A percentile compares a stretch with the other conserved stretches of the same genome.
Evolutionary conservation across 2,113 vertebrate species (phyloP).

Genomic region (Scomber colias): DNA sequence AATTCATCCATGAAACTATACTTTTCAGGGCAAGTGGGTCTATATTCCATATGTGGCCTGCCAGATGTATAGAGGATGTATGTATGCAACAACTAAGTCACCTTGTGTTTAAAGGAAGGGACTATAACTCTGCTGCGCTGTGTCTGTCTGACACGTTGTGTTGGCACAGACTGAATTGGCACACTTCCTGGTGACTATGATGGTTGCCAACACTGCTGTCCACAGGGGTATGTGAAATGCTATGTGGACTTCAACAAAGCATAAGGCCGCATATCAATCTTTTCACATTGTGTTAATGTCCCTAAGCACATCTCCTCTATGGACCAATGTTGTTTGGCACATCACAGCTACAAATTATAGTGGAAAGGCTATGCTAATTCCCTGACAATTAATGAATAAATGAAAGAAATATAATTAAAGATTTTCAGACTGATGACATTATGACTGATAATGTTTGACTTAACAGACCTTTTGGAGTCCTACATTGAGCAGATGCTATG

Average conservation of each 20-base stretch:
- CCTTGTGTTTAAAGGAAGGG: not conserved
- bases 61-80: not conserved
- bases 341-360: slow-evolving; percentile 34
- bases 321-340: slow-evolving; percentile 32
- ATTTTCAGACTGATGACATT: not conserved
- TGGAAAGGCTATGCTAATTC: slow-evolving; percentile 29
- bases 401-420: not conserved
- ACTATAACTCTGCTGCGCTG: not conserved
- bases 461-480: not conserved
- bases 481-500: not conserved
- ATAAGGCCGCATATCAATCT: slow-evolving; percentile 58
- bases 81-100: not conserved
- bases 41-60: not conserved
- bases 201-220: slow-evolving; percentile 58
- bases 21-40: not conserved
- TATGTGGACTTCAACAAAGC: slow-evolving; percentile 52
- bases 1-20: not conserved
- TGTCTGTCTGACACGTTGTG: slow-evolving; percentile 13
- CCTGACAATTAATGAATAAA: slow-evolving; percentile 28
- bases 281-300: slow-evolving; percentile 43
- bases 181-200: slow-evolving; percentile 17
- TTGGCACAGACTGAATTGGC: slow-evolving; percentile 51
- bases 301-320: slow-evolving; percentile 27
- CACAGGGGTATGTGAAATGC: slow-evolving; percentile 26
- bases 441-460: not conserved